Evolutionary conservation across 2,113 vertebrate species (phyloP).

Genomic region (Oncorhynchus clarkii): DNA sequence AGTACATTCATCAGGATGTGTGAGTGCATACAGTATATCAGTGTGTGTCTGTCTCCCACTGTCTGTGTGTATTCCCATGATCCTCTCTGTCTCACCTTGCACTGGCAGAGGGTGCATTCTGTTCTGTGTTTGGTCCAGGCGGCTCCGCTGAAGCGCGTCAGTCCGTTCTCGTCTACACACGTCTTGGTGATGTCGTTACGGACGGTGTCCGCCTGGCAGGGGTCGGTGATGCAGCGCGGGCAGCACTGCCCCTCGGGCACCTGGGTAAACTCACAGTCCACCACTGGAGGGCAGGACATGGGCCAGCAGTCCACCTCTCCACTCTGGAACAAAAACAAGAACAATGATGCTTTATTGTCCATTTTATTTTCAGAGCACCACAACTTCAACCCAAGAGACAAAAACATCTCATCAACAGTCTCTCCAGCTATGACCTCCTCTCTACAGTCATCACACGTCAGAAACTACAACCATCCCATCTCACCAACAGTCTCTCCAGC

Average conservation of each 20-base stretch:
- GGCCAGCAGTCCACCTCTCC: slow-evolving; percentile 98
- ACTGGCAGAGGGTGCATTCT: slow-evolving; percentile 95
- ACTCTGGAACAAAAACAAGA: slow-evolving; percentile 72
- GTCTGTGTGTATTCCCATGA: no score
- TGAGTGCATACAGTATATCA: no score
- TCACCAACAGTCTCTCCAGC: no score
- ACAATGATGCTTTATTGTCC: slow-evolving; percentile 34
- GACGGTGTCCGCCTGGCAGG: slow-evolving; percentile 90
- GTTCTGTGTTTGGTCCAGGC: slow-evolving; percentile 97
- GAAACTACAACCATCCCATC: no score
- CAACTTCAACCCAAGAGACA: no score
- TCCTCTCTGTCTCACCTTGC: slow-evolving; percentile 75
- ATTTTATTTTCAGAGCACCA: no score
- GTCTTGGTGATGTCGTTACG: slow-evolving; percentile 97
- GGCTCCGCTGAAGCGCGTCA: slow-evolving; percentile 92
- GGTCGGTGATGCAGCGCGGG: slow-evolving; percentile 87
- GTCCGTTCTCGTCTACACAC: slow-evolving; percentile 89
- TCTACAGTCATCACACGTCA: no score
- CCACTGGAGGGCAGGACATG: slow-evolving; percentile 82
- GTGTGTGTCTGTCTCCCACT: no score
- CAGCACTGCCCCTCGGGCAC: slow-evolving; percentile 93
- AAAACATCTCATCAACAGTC: no score
- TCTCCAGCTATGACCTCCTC: no score
- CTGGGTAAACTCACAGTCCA: slow-evolving; percentile 90
- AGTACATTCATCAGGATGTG: no score